Conservation (phyloP, 1,140 invertebrate species). For the Macrosteles quadrilineatus region DNA sequence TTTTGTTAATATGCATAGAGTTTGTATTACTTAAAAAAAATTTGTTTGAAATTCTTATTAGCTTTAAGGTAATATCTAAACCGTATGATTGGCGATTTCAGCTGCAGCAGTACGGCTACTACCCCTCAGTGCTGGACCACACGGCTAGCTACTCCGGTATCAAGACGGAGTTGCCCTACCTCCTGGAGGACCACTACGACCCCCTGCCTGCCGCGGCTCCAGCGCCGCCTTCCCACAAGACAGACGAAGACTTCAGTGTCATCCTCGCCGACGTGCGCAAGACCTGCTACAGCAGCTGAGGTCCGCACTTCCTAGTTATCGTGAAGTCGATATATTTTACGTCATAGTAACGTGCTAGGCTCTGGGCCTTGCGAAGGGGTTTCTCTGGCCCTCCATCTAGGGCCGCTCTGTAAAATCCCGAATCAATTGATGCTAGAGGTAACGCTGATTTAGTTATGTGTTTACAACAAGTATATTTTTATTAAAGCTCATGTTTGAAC, state of each 20-base stretch:
- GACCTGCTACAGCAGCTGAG: conserved; percentile 74
- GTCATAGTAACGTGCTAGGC: too few relatives aligned
- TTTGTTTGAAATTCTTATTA: too few relatives aligned
- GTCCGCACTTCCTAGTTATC: background rate
- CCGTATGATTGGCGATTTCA: background rate
- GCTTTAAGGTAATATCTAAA: too few relatives aligned
- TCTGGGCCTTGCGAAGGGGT: too few relatives aligned
- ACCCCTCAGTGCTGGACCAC: conserved; percentile 23
- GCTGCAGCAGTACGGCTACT: conserved; percentile 32
- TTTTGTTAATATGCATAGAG: too few relatives aligned
- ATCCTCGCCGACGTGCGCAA: conserved; percentile 82
- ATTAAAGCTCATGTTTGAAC: too few relatives aligned
- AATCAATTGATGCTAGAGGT: too few relatives aligned
- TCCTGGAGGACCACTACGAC: conserved; percentile 40
- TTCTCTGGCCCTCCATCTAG: too few relatives aligned
- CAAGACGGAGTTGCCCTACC: conserved; percentile 15
- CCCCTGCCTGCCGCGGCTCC: conserved; percentile 47
- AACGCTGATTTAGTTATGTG: too few relatives aligned
- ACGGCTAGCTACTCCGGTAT: conserved; percentile 3
- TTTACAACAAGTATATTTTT: too few relatives aligned
- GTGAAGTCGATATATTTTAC: conserved; percentile 8
- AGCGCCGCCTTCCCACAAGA: conserved; percentile 49
- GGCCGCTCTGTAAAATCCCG: too few relatives aligned
- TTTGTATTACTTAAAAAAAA: too few relatives aligned
- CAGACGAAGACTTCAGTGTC: conserved; percentile 81